Conservation (phyloP, 1,140 invertebrate genomes). For the Mercenaria mercenaria region DNA sequence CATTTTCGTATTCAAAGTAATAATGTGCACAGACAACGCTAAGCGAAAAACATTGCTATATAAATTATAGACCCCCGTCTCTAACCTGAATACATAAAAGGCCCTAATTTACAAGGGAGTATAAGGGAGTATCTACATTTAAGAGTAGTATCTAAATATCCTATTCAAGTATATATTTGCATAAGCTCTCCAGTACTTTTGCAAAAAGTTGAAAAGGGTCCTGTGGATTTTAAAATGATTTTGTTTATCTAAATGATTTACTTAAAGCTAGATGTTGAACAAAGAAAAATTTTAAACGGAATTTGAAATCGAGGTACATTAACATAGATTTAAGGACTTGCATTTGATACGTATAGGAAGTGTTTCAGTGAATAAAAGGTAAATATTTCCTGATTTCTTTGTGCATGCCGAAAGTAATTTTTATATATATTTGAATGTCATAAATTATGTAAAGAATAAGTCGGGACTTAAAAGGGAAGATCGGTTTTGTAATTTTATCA, state of each 20-base stretch:
- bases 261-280: slow-evolving; percentile 40
- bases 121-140: slow-evolving; percentile 1
- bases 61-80: neutral
- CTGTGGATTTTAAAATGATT: neutral
- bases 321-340: slow-evolving; percentile 9
- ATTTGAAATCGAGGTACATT: slow-evolving; percentile 7
- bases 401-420: neutral
- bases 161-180: slow-evolving; percentile 41
- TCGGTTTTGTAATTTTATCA: too few relatives aligned
- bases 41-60: neutral
- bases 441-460: too few relatives aligned
- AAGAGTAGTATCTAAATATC: slow-evolving; percentile 30
- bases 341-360: neutral
- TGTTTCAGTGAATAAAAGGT: neutral
- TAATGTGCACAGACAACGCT: too few relatives aligned
- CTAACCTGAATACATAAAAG: slow-evolving; percentile 16
- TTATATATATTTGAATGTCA: too few relatives aligned
- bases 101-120: neutral
- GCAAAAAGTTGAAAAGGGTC: slow-evolving; percentile 44
- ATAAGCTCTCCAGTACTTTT: slow-evolving; percentile 50
- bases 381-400: neutral
- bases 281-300: slow-evolving; percentile 42
- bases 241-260: slow-evolving; percentile 65
- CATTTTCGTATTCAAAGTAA: neutral
- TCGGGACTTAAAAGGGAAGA: too few relatives aligned